A percentile compares a stretch with the other conserved stretches of the same genome.
These are phyloP conservation scores for Cephus pulcher DNA, from an alignment of 2,888 invertebrate genomes.

Conservation along the genomic window DNA sequence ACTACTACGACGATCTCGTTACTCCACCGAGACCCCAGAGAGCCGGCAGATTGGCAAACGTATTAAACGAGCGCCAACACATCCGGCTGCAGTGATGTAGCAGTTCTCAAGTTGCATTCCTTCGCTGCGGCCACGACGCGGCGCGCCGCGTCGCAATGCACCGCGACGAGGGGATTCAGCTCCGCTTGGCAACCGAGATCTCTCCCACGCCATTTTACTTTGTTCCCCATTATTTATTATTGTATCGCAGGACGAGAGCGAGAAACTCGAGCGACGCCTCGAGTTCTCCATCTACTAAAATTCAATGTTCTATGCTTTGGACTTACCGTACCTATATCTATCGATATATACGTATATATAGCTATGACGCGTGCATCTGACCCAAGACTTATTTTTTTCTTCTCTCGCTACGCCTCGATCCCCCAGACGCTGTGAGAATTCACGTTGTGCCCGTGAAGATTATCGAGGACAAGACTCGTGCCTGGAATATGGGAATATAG, in stretches of 20 bases:
- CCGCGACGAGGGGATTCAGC: constrained; percentile 24
- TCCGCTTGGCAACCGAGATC: constrained; percentile 38
- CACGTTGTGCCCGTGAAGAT: too few relatives aligned
- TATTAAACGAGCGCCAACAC: constrained; percentile 4
- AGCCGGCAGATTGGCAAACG: background rate
- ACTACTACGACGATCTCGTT: background rate
- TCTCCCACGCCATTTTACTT: constrained; percentile 40
- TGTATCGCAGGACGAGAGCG: constrained; percentile 23
- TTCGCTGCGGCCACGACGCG: background rate
- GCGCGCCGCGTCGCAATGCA: background rate
- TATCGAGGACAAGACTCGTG: too few relatives aligned
- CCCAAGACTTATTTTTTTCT: too few relatives aligned
- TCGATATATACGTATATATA: too few relatives aligned
- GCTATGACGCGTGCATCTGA: too few relatives aligned
- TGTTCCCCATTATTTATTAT: constrained; percentile 35
- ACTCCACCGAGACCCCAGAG: background rate
- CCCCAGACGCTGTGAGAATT: too few relatives aligned
- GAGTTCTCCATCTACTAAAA: too few relatives aligned
- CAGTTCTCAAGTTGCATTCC: constrained; percentile 7
- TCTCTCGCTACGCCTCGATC: too few relatives aligned
- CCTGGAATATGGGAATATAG: too few relatives aligned
- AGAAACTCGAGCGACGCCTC: constrained; percentile 9
- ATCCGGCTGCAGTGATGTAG: constrained; percentile 7
- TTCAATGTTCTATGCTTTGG: too few relatives aligned
- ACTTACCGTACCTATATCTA: too few relatives aligned